Base-by-base conservation (phyloP, 2,888 invertebrate genomes). In the Thereva unica region DNA sequence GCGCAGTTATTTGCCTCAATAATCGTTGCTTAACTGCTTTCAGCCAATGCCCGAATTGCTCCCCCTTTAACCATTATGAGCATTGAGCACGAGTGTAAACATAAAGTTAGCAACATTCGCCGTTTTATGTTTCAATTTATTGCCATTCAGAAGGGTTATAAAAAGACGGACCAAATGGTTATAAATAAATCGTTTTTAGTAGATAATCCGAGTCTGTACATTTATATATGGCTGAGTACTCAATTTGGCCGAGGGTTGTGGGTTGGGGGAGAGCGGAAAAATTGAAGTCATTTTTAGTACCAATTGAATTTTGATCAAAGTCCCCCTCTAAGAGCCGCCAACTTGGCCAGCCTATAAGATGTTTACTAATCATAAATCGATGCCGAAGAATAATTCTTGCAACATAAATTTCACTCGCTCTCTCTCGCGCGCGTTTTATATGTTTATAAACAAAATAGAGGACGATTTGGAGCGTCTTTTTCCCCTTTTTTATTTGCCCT, bases 81-180 rank as follows among this genome's bases (percentile, higher is more conserved):
- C 23, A 23, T 23, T 56, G 56, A 44, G 56, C 23, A 34, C 35
- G 56, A 6, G 44, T 56, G 56, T 56, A 56, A 56, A 56, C 56
- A 56, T 56, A 56, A 56, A 56, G 34, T 56, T 56, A 23, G 44
- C 34, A 9, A 42, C 42, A 56, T 44, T 23, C 23, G 23, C 23
- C 23, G 23, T 23, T 56, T 56, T 56, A 56, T 56, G 56, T 42
- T 56, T 56, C 42, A 56, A 56, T 56, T 56, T 56, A 56, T 56
- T 56, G 44, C 42, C 44, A 23, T n/a, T 34, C 42, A n/a, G 41
- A 8, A 12, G 34, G 56, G 56, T 42, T 56, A 44, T 56, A 23
- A 56, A 56, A 56, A 56, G 23, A n/a, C 56, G 41, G 7, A 12
- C n/a, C 9, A 10, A 56, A 34, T 23, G 9, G 34, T 56, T 56